Evolutionary conservation across 1,140 invertebrate species (phyloP), one percentile per base, ranked within the genome.

Genomic region (Drosophila grimshawi): DNA sequence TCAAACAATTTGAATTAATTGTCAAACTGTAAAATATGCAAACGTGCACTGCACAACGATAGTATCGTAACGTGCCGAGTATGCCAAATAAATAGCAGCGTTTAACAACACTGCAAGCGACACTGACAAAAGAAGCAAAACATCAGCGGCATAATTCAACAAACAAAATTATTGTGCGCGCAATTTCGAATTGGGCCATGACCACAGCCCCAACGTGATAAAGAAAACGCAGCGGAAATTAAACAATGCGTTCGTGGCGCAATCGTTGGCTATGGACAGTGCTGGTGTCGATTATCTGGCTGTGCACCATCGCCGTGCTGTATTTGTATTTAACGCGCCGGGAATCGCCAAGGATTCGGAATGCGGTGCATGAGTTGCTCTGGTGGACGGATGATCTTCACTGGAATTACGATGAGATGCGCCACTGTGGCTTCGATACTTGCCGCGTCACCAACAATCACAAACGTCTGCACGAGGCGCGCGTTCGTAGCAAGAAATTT

Each of bases 401-500:
- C 11, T 81, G 68, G 35, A 19, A 30, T 2, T 78, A 89, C 52
- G 57, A 85, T 11, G 86, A 78, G 59, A n/a, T 7, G 8, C 81
- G 80, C 0, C 27, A 46, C 2, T 89, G 85, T 33, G 86, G 81
- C 0, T 27, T 32, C 4, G 3, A 29, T 5, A 64, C 32, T 0
- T 89, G 85, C 11, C 81, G 56, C 33, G n/a, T 89, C 5, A 74
- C 65, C 62, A 89, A 89, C 59, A 67, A 76, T 52, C 68, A 75
- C 2, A 1, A 55, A 1, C 74, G 71, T 2, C 41, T 81, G 11
- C 0, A 5, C 0, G 8, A 35, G 4, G 35, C 78, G 4, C 51
- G 52, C 5, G 85, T 89, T 45, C 51, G 85, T 39, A 53, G 29
- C n/a, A 3, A 53, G 27, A 69, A 32, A 7, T 7, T 30, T 11